Conservation (phyloP, 2,888 invertebrate genomes). For the Clusia tigrina region DNA sequence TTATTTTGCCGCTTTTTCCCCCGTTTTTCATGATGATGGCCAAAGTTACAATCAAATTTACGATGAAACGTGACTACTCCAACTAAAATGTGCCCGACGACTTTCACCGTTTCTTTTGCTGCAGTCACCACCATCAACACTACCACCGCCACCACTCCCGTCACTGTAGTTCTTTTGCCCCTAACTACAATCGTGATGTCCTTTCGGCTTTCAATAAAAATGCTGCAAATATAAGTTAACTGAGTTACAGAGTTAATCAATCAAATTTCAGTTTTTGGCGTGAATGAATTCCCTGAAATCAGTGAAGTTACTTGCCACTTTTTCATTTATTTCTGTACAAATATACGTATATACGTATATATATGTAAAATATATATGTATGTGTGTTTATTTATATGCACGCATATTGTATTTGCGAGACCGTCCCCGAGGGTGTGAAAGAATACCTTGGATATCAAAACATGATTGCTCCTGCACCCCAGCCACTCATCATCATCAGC, state of each 20-base stretch:
- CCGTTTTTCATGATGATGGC: neutral
- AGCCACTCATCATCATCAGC: too few relatives aligned
- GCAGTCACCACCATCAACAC: too few relatives aligned
- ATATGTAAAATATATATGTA: too few relatives aligned
- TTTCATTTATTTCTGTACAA: neutral
- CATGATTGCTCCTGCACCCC: neutral
- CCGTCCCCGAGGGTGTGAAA: neutral
- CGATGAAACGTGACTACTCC: neutral
- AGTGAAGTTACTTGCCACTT: conserved; percentile 3
- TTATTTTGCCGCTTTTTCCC: neutral
- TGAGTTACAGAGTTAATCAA: conserved; percentile 8
- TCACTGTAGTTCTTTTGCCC: too few relatives aligned
- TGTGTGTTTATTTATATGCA: neutral
- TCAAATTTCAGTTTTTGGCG: conserved; percentile 8
- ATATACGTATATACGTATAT: neutral
- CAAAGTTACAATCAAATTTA: conserved; percentile 7
- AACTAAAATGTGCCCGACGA: too few relatives aligned
- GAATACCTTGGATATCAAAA: neutral
- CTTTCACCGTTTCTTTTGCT: too few relatives aligned
- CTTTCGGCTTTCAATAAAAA: neutral
- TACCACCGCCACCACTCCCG: too few relatives aligned
- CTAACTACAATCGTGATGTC: neutral
- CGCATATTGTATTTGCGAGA: neutral
- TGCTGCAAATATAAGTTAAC: neutral
- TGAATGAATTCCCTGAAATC: conserved; percentile 9